Evolutionary conservation across 1,140 invertebrate genomes (phyloP), one percentile per base, ranked within the genome.

Genomic region (Ruditapes philippinarum): DNA sequence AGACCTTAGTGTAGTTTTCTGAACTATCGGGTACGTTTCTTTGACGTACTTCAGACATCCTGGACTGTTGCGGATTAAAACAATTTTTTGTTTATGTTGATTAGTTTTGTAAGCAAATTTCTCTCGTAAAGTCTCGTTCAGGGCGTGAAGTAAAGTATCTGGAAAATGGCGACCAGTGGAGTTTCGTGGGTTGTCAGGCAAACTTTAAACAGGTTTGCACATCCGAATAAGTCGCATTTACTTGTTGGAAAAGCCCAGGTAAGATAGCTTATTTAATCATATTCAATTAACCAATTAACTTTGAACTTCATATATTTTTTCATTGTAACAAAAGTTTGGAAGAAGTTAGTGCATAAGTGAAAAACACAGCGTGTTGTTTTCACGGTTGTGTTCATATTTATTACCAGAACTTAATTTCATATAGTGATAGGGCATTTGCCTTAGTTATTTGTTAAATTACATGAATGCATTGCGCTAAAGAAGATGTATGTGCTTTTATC

Each of bases 101-200:
- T 88, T 80, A 88, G 85, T 54, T n/a, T n/a, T 78, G 42, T 28
- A 45, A 45, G 33, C 28, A 25, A 49, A 0, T 68, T 49, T 28
- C 11, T 60, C 85, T 68, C 85, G 57, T 40, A 4, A n/a, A 12
- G 11, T 88, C 54, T 19, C 85, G 76, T 78, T 17, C n/a, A 0
- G 19, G 11, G 19, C 51, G 85, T 40, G 85, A 80, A 80, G 36
- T 5, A 36, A 51, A 88, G 19, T 68, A 14, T 31, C 17, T 65
- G 33, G 40, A 89, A 89, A 74, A 89, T 89, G 87, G 87, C 87
- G 78, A 82, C 87, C 19, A 54, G 68, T 57, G 87, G 87, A 76
- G 54, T 89, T 28, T 62, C 60, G 65, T 82, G 87, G 60, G 78
- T 89, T 82, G 87, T 89, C 49, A 83, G 87, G 87, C 68, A 82